Base-by-base conservation (phyloP, 30 jellyfish, hydroid and myxozoan genomes). In the Chrysaora quinquecirrha region DNA sequence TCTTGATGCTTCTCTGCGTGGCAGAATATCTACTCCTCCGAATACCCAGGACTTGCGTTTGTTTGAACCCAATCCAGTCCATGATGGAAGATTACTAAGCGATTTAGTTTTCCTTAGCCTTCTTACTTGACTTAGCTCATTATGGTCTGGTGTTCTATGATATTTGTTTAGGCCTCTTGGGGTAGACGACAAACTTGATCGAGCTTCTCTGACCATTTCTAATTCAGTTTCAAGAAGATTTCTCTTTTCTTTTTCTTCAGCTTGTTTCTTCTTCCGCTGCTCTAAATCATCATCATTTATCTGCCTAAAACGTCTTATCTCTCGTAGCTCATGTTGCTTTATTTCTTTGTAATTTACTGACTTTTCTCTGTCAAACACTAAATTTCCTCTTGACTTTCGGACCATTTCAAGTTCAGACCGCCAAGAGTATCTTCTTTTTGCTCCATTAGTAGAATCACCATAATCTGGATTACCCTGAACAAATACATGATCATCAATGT, bases 21-120 rank as follows among this genome's bases (percentile, higher is more conserved):
- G 89, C 47, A 79, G 48, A 19, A 79, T 62, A 48, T 64, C 49
- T n/a, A 79, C 82, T n/a, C 89, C 89, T 16, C 89, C 89, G 64
- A 79, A 79, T 4, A 79, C 76, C 89, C 89, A 79, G 12, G 89
- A n/a, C n/a, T 46, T 79, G 21, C 75, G 62, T 35, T 30, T 79
- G 22, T 43, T 43, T 9, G 58, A 43, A 43, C 16, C 58, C 16
- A 16, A 43, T 43, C 58, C 58, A 16, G 16, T 6, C 16, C 16
- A 16, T 43, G 58, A 6, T 43, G 58, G 58, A 9, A 43, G 16
- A 43, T 16, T 43, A 43, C 58, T 16, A 43, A 43, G 58, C 16
- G 58, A 43, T 43, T 43, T 43, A 9, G 58, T 43, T 43, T 16
- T 43, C 58, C 58, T 9, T 43, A 43, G 16, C 9, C 58, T 43